Conservation (phyloP, 1,140 invertebrate species). For the Bursaphelenchus mucronatus region DNA sequence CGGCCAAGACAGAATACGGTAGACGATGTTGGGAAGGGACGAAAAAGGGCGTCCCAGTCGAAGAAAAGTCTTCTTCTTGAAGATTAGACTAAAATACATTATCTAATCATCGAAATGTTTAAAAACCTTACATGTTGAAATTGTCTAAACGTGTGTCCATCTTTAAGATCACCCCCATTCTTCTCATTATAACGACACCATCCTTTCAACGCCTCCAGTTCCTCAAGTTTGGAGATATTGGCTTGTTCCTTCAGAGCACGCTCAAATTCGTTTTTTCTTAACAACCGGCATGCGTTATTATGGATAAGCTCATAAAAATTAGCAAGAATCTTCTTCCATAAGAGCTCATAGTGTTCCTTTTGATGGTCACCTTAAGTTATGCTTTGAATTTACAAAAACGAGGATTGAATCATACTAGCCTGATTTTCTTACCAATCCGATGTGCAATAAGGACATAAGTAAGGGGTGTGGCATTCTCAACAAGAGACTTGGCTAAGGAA, state of each 20-base stretch:
- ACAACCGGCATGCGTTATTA: slow-evolving; percentile 1
- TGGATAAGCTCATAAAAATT: slow-evolving; percentile 1
- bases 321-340: slow-evolving; percentile 11
- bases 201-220: slow-evolving; percentile 15
- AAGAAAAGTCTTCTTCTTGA: background rate
- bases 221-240: background rate
- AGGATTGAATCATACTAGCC: too few relatives aligned
- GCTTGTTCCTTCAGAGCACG: too few relatives aligned
- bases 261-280: background rate
- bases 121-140: background rate
- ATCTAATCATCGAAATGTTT: background rate
- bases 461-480: too few relatives aligned
- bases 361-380: too few relatives aligned
- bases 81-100: background rate
- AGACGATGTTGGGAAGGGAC: slow-evolving; percentile 8
- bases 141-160: background rate
- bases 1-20: slow-evolving; percentile 16
- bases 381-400: too few relatives aligned
- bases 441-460: too few relatives aligned
- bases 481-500: too few relatives aligned
- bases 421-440: too few relatives aligned
- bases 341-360: background rate
- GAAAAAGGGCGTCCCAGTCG: too few relatives aligned
- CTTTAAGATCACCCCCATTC: background rate
- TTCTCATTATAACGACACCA: slow-evolving; percentile 1